Conservation (phyloP, 2,888 invertebrate species). For the Meiosimyza platycephala region DNA sequence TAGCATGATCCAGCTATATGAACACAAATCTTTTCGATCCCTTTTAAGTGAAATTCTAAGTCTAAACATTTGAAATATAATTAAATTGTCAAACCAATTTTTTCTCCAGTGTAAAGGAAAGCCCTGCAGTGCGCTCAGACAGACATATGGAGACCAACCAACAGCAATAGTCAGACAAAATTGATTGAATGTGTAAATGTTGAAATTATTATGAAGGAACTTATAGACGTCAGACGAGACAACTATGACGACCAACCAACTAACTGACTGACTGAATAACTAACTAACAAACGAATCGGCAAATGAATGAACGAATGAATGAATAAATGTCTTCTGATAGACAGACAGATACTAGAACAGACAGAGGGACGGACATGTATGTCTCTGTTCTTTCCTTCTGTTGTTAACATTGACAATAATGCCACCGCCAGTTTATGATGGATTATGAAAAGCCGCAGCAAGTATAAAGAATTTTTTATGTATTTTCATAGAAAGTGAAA, state of each 20-base stretch:
- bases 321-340: constrained; percentile 4
- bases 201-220: constrained; percentile 16
- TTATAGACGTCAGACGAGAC: not conserved
- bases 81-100: no score
- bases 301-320: constrained; percentile 13
- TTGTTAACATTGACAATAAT: not conserved
- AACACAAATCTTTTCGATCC: no score
- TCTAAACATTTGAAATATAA: no score
- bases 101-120: not conserved
- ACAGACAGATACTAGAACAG: not conserved
- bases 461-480: constrained; percentile 23
- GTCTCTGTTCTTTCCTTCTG: not conserved
- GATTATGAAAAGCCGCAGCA: constrained; percentile 26
- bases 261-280: constrained; percentile 18
- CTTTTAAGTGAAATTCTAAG: no score
- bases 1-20: no score
- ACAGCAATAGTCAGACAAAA: not conserved
- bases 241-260: not conserved
- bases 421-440: constrained; percentile 25
- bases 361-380: not conserved
- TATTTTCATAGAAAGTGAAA: constrained; percentile 35
- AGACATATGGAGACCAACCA: not conserved
- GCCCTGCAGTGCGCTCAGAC: not conserved
- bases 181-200: constrained; percentile 31
- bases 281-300: constrained; percentile 17